Base-by-base conservation (phyloP, 2,113 vertebrate species). In the Harpagus bidentatus region DNA sequence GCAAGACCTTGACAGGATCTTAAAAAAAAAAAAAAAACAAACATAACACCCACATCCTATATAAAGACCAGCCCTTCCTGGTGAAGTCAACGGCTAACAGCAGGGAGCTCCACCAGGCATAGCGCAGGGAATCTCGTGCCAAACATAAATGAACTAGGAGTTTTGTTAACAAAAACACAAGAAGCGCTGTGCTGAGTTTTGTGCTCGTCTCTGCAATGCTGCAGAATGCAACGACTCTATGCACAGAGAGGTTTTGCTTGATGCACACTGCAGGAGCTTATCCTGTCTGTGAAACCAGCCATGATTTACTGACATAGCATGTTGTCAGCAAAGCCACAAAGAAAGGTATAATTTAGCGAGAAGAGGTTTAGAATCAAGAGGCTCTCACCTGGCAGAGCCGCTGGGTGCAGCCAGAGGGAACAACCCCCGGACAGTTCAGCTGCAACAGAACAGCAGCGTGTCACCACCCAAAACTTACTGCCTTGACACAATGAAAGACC, bases 101-200 rank as follows among this genome's bases (percentile, higher is more conserved):
- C 36, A 8, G 50, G 16, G 67, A 48, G 45, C 45, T 28, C 22
- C 53, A 10, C 22, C 43, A 29, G 22, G 52, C 52, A 19, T 1
- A 53, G 36, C 52, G 4, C 48, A 6, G 59, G 48, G 59, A 48
- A 17, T 23, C 53, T 9, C 8, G 4, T 4, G 53, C 53, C 17
- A 0, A 28, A 9, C 13, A 4, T 7, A 9, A 28, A 34, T 0
- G 7, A 22, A 25, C 9, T 7, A 2, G 25, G 40, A 50, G 59
- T 6, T 32, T 17, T 16, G 59, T 48, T 28, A 16, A 20, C 11
- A n/a, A 42, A 38, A 28, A 7, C 31, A 2, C 5, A 19, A 40
- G 4, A 9, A 14, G 17, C 22, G 1, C 52, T 2, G 13, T 5
- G 17, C 42, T 2, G 42, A 42, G 50, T 16, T 38, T 10, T 1